Evolutionary conservation across 2,888 invertebrate species (phyloP).

Genomic region (Iphiclides podalirius): DNA sequence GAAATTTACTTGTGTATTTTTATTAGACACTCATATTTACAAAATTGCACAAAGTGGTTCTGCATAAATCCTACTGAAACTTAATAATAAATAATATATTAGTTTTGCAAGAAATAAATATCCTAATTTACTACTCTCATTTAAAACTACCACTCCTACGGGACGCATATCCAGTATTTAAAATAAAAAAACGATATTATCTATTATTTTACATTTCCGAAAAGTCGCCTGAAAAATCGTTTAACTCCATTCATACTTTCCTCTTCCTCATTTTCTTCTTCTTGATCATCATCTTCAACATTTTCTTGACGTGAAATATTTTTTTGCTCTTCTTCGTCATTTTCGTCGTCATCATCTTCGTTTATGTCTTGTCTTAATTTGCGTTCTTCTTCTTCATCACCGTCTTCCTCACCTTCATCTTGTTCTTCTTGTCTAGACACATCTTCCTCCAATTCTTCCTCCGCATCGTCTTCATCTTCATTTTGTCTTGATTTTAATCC

Average conservation of each 20-base stretch:
- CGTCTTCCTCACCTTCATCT: neutral
- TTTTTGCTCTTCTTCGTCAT: neutral
- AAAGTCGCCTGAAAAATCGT: conserved; percentile 45
- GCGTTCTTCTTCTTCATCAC: neutral
- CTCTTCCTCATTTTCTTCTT: conserved; percentile 2
- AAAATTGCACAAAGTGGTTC: conserved; percentile 75
- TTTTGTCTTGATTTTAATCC: neutral
- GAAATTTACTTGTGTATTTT: conserved; percentile 14
- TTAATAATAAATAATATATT: conserved; percentile 36
- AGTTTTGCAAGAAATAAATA: conserved; percentile 23
- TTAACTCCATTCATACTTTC: neutral
- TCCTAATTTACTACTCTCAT: conserved; percentile 35
- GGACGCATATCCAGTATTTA: conserved; percentile 48
- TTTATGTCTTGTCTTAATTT: neutral
- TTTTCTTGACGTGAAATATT: no score
- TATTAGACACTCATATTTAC: conserved; percentile 56
- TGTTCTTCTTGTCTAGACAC: neutral
- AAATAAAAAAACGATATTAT: conserved; percentile 33
- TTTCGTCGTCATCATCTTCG: neutral
- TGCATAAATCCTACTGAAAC: conserved; percentile 29
- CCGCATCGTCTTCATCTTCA: neutral
- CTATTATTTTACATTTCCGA: conserved; percentile 43
- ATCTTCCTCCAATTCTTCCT: neutral
- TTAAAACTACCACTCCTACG: conserved; percentile 47
- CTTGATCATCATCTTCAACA: neutral